These are phyloP conservation scores for Pediacus dermestoides DNA, from an alignment of 2,888 invertebrate genomes.

Conservation along the genomic window DNA sequence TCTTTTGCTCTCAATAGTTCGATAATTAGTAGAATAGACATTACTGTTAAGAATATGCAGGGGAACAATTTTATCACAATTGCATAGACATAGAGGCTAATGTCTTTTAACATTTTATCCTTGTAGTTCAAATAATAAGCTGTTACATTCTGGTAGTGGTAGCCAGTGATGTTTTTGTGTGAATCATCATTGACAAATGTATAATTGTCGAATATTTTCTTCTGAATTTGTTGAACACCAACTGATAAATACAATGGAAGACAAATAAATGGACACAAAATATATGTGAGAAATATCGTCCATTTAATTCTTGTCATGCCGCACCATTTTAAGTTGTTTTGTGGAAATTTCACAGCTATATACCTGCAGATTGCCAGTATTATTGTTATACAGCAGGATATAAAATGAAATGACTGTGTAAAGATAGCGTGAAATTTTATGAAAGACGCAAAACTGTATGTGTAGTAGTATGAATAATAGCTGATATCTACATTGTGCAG, in stretches of 20 bases:
- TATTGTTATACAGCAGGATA: slow-evolving; percentile 89
- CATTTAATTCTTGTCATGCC: slow-evolving; percentile 71
- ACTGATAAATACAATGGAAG: slow-evolving; percentile 79
- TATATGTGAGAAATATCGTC: slow-evolving; percentile 74
- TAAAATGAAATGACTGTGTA: slow-evolving; percentile 82
- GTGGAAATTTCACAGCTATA: slow-evolving; percentile 78
- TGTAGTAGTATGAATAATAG: slow-evolving; percentile 51
- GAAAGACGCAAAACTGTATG: slow-evolving; percentile 76
- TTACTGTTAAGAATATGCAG: slow-evolving; percentile 77
- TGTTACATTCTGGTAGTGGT: slow-evolving; percentile 21
- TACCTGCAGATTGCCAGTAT: slow-evolving; percentile 90
- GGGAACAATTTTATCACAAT: slow-evolving; percentile 89
- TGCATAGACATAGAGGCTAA: slow-evolving; percentile 76
- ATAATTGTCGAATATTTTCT: not conserved
- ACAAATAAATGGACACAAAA: slow-evolving; percentile 79
- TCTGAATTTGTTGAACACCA: slow-evolving; percentile 41
- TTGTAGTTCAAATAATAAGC: slow-evolving; percentile 25
- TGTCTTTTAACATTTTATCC: slow-evolving; percentile 22
- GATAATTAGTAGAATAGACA: slow-evolving; percentile 72
- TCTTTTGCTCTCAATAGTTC: slow-evolving; percentile 77
- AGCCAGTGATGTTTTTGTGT: slow-evolving; percentile 14
- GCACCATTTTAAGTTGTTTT: slow-evolving; percentile 78
- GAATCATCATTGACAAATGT: not conserved
- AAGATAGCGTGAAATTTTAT: slow-evolving; percentile 87
- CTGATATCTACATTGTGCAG: slow-evolving; percentile 60